Base-by-base conservation (phyloP, 2,113 vertebrate genomes). In the Eulemur rufifrons region DNA sequence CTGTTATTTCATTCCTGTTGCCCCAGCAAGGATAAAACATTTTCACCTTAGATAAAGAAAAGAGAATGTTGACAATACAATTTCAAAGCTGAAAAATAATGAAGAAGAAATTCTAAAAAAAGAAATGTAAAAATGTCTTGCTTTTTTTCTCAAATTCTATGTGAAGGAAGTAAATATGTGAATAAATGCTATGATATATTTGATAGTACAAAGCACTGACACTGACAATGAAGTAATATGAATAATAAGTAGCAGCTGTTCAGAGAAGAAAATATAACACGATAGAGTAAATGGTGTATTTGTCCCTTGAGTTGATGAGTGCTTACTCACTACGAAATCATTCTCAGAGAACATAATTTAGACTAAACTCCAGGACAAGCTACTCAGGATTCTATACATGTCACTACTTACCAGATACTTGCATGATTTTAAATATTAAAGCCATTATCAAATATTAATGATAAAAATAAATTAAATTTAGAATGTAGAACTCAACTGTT, bases 391-490 rank as follows among this genome's bases (percentile, higher is more conserved):
- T 98, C 95, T 97, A n/a, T 92, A 96, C 89, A 83, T 92, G 89
- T 92, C 76, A 84, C 14, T 69, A 86, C 50, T 94, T 71, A 47
- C 74, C 96, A 95, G 92, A 73, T 89, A 95, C 84, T 93, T 73
- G 11, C 0, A 61, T 0, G 4, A 63, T 83, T 97, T 98, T 98
- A 98, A 98, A 98, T 97, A 98, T 98, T 98, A 98, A 98, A 93
- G 85, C 3, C 34, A 94, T 63, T 81, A 97, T 98, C 90, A 98
- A 98, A 98, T 80, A 97, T 98, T 97, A 96, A 98, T 96, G 66
- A 96, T 87, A 91, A 97, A 98, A 98, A 98, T 96, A 97, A 95
- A 97, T 98, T 96, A 96, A 97, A 96, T 97, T 95, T 95, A 97
- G 81, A 97, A 50, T 68, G 12, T 66, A 64, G 54, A 98, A 97